phyloP scores from a whole-genome alignment of 2,113 vertebrate species.

The Colossoma macropomum region DNA sequence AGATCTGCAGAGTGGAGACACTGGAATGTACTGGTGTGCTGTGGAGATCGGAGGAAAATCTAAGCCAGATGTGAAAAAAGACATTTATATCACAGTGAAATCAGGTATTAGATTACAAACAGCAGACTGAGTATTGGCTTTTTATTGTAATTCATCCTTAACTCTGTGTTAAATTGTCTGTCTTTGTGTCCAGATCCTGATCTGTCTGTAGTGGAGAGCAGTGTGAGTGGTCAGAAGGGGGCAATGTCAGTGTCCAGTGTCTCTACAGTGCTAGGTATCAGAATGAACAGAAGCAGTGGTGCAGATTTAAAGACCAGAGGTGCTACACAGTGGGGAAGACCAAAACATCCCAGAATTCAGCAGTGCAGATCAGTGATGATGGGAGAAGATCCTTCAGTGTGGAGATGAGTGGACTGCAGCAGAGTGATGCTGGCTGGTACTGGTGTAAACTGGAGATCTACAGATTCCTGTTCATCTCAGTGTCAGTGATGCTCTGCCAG shows the following conservation, averaged over 20 bases:
- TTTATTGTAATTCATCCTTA: neutral
- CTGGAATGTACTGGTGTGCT: constrained; percentile 29
- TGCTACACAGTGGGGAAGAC: neutral
- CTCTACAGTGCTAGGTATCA: constrained; percentile 36
- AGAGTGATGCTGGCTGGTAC: constrained; percentile 62
- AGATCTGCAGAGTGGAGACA: neutral
- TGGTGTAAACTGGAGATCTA: constrained; percentile 40
- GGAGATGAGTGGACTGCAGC: constrained; percentile 56
- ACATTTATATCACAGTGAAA: constrained; percentile 3
- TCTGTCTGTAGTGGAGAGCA: constrained; percentile 25
- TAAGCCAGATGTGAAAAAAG: neutral
- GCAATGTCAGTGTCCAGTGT: constrained; percentile 47
- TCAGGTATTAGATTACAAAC: constrained; percentile 13
- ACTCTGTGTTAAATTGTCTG: too few relatives aligned
- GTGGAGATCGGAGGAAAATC: neutral
- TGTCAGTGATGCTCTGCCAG: too few relatives aligned
- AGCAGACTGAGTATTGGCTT: neutral
- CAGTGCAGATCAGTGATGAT: constrained; percentile 62
- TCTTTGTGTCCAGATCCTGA: neutral
- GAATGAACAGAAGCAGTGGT: constrained; percentile 30
- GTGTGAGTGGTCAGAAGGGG: constrained; percentile 18
- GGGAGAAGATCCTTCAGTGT: constrained; percentile 60
- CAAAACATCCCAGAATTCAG: constrained; percentile 12
- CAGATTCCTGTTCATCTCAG: constrained; percentile 53
- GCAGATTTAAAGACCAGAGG: constrained; percentile 33